Percentiles rank a stretch among this genome's conserved stretches.
Conservation (phyloP, 2,113 vertebrate species). For the Noctilio leporinus region DNA sequence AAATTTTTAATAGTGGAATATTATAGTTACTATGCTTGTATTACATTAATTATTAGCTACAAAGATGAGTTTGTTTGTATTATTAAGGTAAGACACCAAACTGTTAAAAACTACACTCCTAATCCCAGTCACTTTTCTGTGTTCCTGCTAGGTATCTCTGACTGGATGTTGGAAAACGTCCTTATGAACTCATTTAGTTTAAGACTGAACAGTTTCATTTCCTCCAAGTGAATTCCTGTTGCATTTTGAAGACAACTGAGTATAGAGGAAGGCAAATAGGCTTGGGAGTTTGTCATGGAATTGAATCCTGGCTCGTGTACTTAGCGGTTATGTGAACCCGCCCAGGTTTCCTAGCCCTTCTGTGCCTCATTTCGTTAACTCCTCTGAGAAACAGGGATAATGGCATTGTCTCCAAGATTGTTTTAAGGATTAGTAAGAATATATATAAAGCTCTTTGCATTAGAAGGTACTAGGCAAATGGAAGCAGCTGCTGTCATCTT, state of each 20-base stretch:
- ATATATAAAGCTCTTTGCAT: background rate
- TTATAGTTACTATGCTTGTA: background rate
- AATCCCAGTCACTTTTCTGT: background rate
- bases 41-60: background rate
- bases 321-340: background rate
- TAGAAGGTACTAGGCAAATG: background rate
- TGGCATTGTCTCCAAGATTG: background rate
- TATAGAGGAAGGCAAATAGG: background rate
- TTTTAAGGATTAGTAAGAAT: background rate
- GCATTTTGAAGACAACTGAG: background rate
- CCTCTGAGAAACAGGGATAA: background rate
- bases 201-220: background rate
- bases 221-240: background rate
- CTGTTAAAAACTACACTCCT: background rate
- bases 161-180: background rate
- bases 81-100: background rate
- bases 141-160: background rate
- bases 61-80: background rate
- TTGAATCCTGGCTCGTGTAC: background rate
- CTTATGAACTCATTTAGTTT: constrained; percentile 1
- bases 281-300: background rate
- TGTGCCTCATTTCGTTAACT: background rate
- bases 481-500: background rate
- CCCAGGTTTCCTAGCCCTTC: background rate
- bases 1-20: background rate